phyloP scores from a whole-genome alignment of 2,888 invertebrate species.

The Drosophila subquinaria region DNA sequence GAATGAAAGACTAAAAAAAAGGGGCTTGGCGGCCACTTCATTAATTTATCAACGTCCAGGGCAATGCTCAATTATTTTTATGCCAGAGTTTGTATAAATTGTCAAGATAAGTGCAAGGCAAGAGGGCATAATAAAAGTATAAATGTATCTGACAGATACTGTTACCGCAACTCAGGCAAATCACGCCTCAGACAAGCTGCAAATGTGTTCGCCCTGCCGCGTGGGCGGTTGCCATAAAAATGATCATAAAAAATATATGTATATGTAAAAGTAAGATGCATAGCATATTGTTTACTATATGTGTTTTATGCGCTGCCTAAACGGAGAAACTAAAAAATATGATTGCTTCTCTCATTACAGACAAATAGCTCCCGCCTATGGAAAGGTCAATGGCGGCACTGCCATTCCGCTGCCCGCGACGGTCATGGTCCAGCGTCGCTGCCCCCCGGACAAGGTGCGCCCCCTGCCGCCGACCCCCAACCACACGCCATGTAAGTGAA shows the following conservation, averaged over 20 bases:
- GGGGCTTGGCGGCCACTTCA: slow-evolving; percentile 63
- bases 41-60: slow-evolving; percentile 67
- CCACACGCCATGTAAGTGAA: slow-evolving; percentile 86
- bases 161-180: slow-evolving; percentile 55
- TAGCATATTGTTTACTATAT: slow-evolving; percentile 19
- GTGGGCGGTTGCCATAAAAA: slow-evolving; percentile 56
- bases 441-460: slow-evolving; percentile 92
- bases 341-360: slow-evolving; percentile 86
- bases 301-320: slow-evolving; percentile 14
- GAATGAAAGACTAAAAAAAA: slow-evolving; percentile 18
- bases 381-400: slow-evolving; percentile 88
- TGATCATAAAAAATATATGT: slow-evolving; percentile 25
- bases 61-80: slow-evolving; percentile 47
- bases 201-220: slow-evolving; percentile 31
- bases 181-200: slow-evolving; percentile 54
- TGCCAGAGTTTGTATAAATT: slow-evolving; percentile 44
- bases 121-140: slow-evolving; percentile 24
- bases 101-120: slow-evolving; percentile 41
- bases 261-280: slow-evolving; percentile 7
- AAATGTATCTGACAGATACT: slow-evolving; percentile 61
- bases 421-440: slow-evolving; percentile 90
- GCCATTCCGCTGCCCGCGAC: slow-evolving; percentile 93
- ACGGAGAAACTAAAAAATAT: background rate
- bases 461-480: slow-evolving; percentile 90
- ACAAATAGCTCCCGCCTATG: slow-evolving; percentile 89